phyloP scores from a whole-genome alignment of 2,797 vertebrate species.

The Enoplosus armatus region DNA sequence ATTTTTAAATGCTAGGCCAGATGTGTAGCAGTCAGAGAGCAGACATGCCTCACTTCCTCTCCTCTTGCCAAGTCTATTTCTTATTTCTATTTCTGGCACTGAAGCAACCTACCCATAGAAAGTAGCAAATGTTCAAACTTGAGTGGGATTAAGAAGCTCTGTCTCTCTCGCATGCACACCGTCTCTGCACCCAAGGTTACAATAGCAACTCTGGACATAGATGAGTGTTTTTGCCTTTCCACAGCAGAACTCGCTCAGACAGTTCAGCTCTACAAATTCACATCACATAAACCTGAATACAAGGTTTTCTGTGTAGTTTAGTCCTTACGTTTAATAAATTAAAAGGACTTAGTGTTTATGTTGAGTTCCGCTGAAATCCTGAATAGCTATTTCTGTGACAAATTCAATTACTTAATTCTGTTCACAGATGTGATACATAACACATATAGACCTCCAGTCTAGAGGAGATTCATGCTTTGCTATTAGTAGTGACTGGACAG shows the following conservation, averaged over 20 bases:
- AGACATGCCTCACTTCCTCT: conserved; percentile 8
- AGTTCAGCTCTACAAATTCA: not conserved
- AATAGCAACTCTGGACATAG: conserved; percentile 37
- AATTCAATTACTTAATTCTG: not conserved
- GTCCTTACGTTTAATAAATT: not conserved
- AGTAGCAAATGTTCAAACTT: conserved; percentile 25
- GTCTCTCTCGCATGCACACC: not conserved
- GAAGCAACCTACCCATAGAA: conserved; percentile 17
- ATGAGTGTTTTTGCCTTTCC: conserved; percentile 22
- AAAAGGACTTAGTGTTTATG: not conserved
- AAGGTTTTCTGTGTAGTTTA: not conserved
- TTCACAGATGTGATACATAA: too few species aligned
- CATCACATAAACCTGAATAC: conserved; percentile 1
- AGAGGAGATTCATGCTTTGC: not conserved
- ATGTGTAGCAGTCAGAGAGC: not conserved
- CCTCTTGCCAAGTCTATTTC: not conserved
- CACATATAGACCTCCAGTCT: too few species aligned
- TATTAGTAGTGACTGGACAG: conserved; percentile 34
- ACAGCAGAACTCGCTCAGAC: not conserved
- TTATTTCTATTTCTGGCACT: conserved; percentile 48
- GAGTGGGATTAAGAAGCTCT: conserved; percentile 35
- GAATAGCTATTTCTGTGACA: not conserved
- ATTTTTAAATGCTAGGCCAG: not conserved
- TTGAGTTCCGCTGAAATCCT: not conserved
- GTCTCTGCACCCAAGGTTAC: conserved; percentile 36